Base-by-base conservation (phyloP, 2,113 vertebrate genomes). In the Alethe castanea region DNA sequence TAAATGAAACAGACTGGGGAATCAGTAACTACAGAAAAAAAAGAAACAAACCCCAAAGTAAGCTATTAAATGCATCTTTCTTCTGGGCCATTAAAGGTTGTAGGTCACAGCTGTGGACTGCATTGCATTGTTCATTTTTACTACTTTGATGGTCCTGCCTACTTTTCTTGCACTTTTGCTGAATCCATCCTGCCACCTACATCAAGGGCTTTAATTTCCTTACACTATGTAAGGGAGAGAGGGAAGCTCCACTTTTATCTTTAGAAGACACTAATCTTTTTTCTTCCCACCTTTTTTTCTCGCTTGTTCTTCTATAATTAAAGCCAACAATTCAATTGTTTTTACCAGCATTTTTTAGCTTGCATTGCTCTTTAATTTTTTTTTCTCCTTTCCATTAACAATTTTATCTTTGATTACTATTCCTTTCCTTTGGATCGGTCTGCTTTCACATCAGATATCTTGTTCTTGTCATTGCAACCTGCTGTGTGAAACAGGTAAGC, bases 401-500 rank as follows among this genome's bases (percentile, higher is more conserved):
- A 14, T 85, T 83, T 83, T 66, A 23, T 48, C 44, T 86, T 86
- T 88, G 60, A 67, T 94, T 91, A 44, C 15, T 72, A 31, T 86
- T 78, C 48, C 33, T 95, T 73, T 95, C 26, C 38, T 74, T 74
- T 81, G 71, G 25, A 88, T 44, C 15, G 73, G 24, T 73, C 61
- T 82, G 45, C 45, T 85, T 94, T 80, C 47, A 38, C 17, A 61
- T 89, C 36, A 61, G 40, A 74, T 87, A 31, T 83, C 65, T 65
- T 69, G 8, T 47, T 47, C 20, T 16, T 79, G 31, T 25, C 25
- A 28, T 80, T 42, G 31, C n/a, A 80, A 40, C 64, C 77, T 84
- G 25, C 61, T 72, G 59, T 81, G 88, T 81, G 69, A 91, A 56
- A 91, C 69, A 80, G 66, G 92, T 77, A 61, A 77, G 77, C 14